phyloP scores from a whole-genome alignment of 2,797 vertebrate genomes.

The Potorous gilbertii region DNA sequence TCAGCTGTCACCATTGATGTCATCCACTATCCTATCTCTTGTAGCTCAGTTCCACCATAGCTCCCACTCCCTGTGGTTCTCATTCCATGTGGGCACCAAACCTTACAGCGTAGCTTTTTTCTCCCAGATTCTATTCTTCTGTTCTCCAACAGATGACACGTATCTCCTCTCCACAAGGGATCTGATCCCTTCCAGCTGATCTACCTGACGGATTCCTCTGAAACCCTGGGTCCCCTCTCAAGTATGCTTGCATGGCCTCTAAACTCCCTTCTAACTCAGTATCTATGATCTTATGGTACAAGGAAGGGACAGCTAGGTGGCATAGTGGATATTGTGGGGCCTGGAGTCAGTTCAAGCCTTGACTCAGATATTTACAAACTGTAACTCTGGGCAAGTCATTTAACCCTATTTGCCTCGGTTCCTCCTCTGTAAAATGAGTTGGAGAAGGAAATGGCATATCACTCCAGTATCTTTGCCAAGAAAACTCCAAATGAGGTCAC shows the following conservation, averaged over 20 bases:
- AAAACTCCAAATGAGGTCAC: background rate
- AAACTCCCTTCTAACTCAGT: background rate
- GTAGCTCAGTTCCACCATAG: background rate
- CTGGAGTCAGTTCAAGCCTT: background rate
- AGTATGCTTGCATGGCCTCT: background rate
- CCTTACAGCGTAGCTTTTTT: background rate
- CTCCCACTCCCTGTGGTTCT: background rate
- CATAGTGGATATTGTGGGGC: background rate
- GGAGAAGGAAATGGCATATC: background rate
- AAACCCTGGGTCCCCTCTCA: background rate
- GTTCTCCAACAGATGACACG: background rate
- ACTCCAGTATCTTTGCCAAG: background rate
- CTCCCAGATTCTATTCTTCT: background rate
- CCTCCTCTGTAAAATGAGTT: background rate
- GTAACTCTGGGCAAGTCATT: background rate
- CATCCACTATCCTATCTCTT: background rate
- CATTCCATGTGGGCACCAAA: background rate
- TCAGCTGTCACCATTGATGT: background rate
- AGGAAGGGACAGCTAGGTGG: background rate
- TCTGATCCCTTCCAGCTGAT: background rate
- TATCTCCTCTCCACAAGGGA: background rate
- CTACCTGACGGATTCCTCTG: background rate
- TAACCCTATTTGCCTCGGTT: background rate
- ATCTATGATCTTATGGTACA: background rate
- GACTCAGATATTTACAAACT: background rate